These are phyloP conservation scores for Aldabrachelys gigantea DNA, from an alignment of 2,113 vertebrate species.

Conservation along the genomic window DNA sequence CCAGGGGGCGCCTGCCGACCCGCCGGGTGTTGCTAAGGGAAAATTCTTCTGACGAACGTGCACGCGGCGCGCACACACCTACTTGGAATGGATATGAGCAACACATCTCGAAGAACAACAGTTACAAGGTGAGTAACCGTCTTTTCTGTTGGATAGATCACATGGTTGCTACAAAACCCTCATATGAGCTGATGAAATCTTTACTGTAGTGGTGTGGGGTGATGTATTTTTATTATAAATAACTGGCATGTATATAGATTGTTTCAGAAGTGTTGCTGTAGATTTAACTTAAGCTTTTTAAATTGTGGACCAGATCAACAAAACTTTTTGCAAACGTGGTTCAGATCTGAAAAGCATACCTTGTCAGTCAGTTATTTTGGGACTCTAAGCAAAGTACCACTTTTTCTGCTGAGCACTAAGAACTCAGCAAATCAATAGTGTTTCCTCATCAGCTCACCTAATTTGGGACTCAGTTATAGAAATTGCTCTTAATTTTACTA, in stretches of 20 bases:
- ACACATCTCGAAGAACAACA: no score
- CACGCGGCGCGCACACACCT: no score
- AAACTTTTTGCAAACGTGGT: neutral
- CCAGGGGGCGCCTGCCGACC: no score
- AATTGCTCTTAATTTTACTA: neutral
- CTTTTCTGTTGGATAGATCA: neutral
- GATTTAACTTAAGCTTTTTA: neutral
- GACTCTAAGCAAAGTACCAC: neutral
- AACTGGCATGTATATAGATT: neutral
- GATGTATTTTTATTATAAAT: neutral
- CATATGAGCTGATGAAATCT: neutral
- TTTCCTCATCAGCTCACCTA: neutral
- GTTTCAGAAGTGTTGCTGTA: neutral
- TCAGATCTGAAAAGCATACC: neutral
- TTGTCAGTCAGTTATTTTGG: neutral
- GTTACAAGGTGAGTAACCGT: no score
- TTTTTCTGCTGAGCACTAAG: neutral
- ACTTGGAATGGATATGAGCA: no score
- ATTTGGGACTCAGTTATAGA: neutral
- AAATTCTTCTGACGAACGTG: no score
- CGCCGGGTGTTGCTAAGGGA: no score
- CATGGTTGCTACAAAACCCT: slow-evolving; percentile 12
- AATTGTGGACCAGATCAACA: neutral
- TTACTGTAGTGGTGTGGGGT: neutral
- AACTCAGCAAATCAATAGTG: neutral